A percentile compares a stretch with the other conserved stretches of the same genome.
Conservation (phyloP, 2,888 invertebrate species). For the Amphiduros pacificus region DNA sequence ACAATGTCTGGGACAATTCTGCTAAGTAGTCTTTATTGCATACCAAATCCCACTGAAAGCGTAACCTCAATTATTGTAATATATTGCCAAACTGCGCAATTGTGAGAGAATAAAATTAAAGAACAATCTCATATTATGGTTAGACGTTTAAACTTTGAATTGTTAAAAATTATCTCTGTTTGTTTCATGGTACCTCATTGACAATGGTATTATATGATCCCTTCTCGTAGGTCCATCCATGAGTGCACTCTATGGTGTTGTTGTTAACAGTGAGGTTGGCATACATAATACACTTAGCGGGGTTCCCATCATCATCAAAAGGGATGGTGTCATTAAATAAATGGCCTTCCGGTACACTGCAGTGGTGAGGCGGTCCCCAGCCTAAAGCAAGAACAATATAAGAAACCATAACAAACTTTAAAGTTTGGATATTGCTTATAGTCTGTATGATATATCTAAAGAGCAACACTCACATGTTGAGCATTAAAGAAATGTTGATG, state of each 20-base stretch:
- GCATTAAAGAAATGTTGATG: too few relatives aligned
- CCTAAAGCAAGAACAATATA: not conserved
- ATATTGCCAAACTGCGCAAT: not conserved
- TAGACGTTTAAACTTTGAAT: not conserved
- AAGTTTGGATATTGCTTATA: too few relatives aligned
- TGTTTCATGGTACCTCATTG: not conserved
- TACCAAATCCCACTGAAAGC: constrained; percentile 14
- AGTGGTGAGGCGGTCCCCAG: not conserved
- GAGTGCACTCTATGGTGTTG: not conserved
- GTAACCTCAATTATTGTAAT: too few relatives aligned
- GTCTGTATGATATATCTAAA: too few relatives aligned
- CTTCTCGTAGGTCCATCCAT: not conserved
- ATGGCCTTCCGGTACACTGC: not conserved
- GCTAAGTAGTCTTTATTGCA: constrained; percentile 5
- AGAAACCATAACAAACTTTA: too few relatives aligned
- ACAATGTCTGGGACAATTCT: constrained; percentile 13
- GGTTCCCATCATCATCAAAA: not conserved
- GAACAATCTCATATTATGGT: not conserved
- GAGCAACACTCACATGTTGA: too few relatives aligned
- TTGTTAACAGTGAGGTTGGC: not conserved
- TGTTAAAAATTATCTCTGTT: not conserved
- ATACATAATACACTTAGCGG: not conserved
- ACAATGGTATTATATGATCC: not conserved
- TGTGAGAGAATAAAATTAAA: not conserved
- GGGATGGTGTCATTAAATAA: not conserved